phyloP scores from a whole-genome alignment of 2,797 vertebrate genomes.

The Rhabdomys pumilio region DNA sequence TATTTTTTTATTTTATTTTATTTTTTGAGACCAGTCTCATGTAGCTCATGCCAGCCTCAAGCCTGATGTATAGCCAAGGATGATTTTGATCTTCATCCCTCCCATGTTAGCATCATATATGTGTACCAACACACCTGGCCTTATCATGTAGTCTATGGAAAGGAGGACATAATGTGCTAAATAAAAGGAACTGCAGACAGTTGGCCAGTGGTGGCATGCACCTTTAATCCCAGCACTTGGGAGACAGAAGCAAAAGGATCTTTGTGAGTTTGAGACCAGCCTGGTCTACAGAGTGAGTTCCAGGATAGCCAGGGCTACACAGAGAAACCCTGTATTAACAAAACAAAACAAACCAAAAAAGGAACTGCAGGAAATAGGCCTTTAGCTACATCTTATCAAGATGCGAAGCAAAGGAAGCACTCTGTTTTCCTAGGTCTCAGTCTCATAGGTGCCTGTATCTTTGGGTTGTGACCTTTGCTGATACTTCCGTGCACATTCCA shows the following conservation, averaged over 20 bases:
- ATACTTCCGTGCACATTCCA: rapidly evolving
- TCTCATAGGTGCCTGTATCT: not conserved
- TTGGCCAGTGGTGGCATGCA: not conserved
- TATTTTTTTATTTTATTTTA: not conserved
- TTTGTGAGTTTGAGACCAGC: not conserved
- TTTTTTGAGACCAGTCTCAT: not conserved
- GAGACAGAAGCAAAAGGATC: not conserved
- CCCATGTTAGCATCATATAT: not conserved
- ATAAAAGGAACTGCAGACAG: not conserved
- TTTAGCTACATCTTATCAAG: not conserved
- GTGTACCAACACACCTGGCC: not conserved
- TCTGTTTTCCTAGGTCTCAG: not conserved
- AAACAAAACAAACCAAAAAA: not conserved
- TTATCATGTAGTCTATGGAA: not conserved
- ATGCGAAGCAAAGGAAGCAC: not conserved
- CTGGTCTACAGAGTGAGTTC: not conserved
- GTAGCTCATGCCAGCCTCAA: not conserved
- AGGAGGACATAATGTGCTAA: not conserved
- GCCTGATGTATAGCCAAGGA: not conserved
- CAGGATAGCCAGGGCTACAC: not conserved
- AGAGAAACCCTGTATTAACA: not conserved
- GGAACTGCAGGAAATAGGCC: not conserved
- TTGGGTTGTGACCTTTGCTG: not conserved
- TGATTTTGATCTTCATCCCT: not conserved
- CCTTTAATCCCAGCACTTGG: not conserved